These are phyloP conservation scores for Phoeniculus purpureus DNA, from an alignment of 2,797 vertebrate species.

Conservation along the genomic window DNA sequence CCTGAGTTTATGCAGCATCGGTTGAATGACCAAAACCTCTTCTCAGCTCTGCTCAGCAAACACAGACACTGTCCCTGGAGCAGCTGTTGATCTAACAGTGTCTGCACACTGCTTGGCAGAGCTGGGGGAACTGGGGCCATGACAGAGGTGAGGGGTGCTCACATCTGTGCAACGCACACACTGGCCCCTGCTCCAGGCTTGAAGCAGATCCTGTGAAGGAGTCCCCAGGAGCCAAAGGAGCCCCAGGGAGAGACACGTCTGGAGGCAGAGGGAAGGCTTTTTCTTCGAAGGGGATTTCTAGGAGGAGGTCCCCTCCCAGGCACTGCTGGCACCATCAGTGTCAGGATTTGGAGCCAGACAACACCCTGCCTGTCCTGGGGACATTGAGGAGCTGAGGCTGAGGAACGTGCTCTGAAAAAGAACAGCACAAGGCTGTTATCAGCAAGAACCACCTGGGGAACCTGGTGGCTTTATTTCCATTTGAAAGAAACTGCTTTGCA, in stretches of 20 bases:
- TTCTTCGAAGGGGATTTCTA: not conserved
- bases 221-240: not conserved
- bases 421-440: conserved; percentile 6
- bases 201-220: not conserved
- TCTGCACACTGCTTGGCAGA: not conserved
- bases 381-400: not conserved
- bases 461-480: not conserved
- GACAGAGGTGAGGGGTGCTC: not conserved
- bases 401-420: not conserved
- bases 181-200: not conserved
- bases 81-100: not conserved
- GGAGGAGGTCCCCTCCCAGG: not conserved
- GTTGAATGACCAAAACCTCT: not conserved
- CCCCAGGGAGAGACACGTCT: not conserved
- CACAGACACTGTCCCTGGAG: rapidly evolving
- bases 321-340: rapidly evolving
- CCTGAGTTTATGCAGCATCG: not conserved
- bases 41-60: not conserved
- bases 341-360: not conserved
- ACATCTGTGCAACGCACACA: not conserved
- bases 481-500: not conserved
- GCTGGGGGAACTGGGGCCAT: not conserved
- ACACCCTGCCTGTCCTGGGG: not conserved
- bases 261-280: not conserved
- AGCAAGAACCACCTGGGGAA: conserved; percentile 1